These are phyloP conservation scores for Drosophila greeni DNA, from an alignment of 2,888 invertebrate genomes.

Conservation along the genomic window DNA sequence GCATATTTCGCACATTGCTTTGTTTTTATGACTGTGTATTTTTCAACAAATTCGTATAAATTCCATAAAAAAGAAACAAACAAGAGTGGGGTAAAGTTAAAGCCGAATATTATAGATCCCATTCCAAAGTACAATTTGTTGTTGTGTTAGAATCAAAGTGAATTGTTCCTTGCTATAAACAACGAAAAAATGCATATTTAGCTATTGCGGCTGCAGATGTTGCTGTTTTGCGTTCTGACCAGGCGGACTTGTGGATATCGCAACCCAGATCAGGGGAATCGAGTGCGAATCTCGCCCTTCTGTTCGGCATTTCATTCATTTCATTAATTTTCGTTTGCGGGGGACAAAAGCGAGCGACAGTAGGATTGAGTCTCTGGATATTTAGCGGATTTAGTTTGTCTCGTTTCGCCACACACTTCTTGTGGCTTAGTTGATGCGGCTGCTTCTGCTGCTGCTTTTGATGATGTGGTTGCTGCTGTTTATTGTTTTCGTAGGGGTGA, in stretches of 20 bases:
- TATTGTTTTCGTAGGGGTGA: constrained; percentile 33
- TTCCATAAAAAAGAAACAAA: constrained; percentile 56
- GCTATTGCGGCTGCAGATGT: constrained; percentile 36
- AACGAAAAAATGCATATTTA: constrained; percentile 70
- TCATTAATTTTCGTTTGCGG: constrained; percentile 10
- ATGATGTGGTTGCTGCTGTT: constrained; percentile 48
- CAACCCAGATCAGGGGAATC: constrained; percentile 47
- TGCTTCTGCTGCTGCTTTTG: constrained; percentile 43
- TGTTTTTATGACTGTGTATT: constrained; percentile 41
- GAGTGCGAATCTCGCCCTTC: constrained; percentile 28
- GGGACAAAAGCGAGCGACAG: constrained; percentile 57
- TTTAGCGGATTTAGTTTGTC: constrained; percentile 39
- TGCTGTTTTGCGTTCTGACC: constrained; percentile 37
- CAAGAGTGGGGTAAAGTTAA: constrained; percentile 43
- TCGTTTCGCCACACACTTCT: constrained; percentile 29
- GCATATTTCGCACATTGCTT: constrained; percentile 47
- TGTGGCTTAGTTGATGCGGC: constrained; percentile 28
- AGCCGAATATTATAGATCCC: constrained; percentile 47
- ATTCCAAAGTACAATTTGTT: constrained; percentile 55
- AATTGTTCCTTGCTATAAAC: constrained; percentile 60
- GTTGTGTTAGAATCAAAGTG: constrained; percentile 43
- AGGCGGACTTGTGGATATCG: constrained; percentile 42
- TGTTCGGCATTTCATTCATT: constrained; percentile 31
- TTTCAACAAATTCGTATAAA: constrained; percentile 68
- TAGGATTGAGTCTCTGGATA: constrained; percentile 37